These are phyloP conservation scores for Morinoia aosen DNA, from an alignment of 2,888 invertebrate species.

Conservation along the genomic window DNA sequence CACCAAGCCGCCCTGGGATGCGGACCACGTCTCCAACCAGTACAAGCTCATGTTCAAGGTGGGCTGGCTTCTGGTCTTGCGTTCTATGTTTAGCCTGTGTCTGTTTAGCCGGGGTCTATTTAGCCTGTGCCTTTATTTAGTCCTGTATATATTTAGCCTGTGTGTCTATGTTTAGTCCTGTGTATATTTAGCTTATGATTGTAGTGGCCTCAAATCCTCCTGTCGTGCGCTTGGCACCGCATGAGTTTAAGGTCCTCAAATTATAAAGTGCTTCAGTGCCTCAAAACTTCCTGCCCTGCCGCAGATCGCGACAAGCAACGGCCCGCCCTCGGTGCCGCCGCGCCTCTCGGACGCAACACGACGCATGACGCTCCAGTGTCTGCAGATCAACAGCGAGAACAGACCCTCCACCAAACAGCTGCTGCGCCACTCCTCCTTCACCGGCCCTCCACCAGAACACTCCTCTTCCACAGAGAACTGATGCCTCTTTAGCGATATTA, in stretches of 20 bases:
- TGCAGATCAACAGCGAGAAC: conserved; percentile 71
- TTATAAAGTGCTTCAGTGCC: too few relatives aligned
- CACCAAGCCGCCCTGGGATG: conserved; percentile 74
- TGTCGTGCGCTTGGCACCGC: not conserved
- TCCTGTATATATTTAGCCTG: too few relatives aligned
- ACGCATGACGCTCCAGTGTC: conserved; percentile 72
- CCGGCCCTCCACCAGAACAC: not conserved
- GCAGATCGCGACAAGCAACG: conserved; percentile 73
- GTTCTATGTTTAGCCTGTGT: not conserved
- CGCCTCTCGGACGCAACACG: conserved; percentile 71
- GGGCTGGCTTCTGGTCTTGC: conserved; percentile 55
- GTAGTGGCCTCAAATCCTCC: too few relatives aligned
- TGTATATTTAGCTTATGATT: too few relatives aligned
- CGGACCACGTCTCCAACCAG: conserved; percentile 73
- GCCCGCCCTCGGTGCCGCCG: conserved; percentile 72
- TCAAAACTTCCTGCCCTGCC: not conserved
- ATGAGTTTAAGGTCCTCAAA: not conserved
- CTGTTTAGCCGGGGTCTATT: not conserved
- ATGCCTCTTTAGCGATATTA: not conserved
- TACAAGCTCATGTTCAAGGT: conserved; percentile 74
- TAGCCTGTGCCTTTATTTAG: not conserved
- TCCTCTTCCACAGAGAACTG: not conserved
- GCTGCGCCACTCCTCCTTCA: conserved; percentile 63
- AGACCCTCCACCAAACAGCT: conserved; percentile 69
- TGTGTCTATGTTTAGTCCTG: too few relatives aligned